Base-by-base conservation (phyloP, 2,888 invertebrate genomes). In the Cremastinae sp. region DNA sequence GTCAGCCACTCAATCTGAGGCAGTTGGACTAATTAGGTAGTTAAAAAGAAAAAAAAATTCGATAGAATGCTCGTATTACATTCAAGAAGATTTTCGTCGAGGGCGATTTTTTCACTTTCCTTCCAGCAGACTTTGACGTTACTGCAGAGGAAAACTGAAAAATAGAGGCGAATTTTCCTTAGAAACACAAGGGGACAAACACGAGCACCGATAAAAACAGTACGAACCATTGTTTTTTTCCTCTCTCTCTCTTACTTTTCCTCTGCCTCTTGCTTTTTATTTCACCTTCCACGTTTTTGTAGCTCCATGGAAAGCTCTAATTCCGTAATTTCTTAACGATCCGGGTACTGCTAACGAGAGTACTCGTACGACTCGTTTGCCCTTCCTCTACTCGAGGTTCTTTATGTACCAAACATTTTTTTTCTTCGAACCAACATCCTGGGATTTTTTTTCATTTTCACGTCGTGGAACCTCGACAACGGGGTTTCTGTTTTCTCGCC, bases 321-420 rank as follows among this genome's bases (percentile, higher is more conserved):
- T 81, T 82, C 73, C 75, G 75, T 81, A 79, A 81, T 81, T 80
- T 79, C 78, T 73, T 81, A 82, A 82, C 73, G 81, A 81, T 80
- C 75, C 72, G 75, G 59, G 65, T 55, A 72, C 75, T 75, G 78
- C 77, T 79, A 79, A 81, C 79, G 78, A 78, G 75, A 69, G 56
- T 22, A 35, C 64, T 37, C 43, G 55, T 43, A 22, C 69, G 69
- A 65, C 70, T 72, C 64, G 75, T 69, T 73, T 70, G 71, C 70
- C 73, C 68, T 65, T 14, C 10, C 69, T 49, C 12, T 22, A 7
- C 53, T 10, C 37, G 59, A 43, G 39, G 37, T 61, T 53, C 18
- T 64, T 45, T 12, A 41, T 47, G 18, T 56, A 39, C 59, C 37
- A 10, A 10, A 10, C 20, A 4, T n/a, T 43, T 55, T 39, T 65